Conservation (phyloP, 2,113 vertebrate genomes). For the Jaculus jaculus region DNA sequence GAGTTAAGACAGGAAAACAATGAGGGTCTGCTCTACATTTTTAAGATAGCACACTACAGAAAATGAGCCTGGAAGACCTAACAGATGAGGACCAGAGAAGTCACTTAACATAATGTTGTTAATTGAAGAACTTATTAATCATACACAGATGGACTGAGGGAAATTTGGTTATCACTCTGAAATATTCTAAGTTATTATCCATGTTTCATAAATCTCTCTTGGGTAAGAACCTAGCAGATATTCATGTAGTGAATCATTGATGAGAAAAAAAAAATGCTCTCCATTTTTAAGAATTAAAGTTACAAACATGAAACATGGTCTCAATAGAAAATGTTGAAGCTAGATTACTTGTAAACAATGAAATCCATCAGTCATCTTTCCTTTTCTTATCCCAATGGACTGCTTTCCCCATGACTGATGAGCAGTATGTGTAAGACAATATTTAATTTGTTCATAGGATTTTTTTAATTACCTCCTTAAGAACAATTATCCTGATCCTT, state of each 20-base stretch:
- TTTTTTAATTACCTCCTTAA: background rate
- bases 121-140: background rate
- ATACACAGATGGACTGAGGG: background rate
- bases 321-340: background rate
- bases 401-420: background rate
- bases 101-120: background rate
- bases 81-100: fast-evolving
- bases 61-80: background rate
- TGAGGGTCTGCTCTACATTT: fast-evolving
- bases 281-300: background rate
- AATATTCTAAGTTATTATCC: background rate
- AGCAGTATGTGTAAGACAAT: no score
- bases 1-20: background rate
- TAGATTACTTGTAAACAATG: background rate
- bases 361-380: background rate
- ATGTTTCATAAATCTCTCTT: background rate
- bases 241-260: background rate
- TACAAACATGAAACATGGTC: background rate
- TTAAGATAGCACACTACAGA: fast-evolving
- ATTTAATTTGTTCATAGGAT: background rate
- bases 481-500: background rate
- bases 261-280: background rate
- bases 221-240: background rate
- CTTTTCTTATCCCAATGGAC: background rate
- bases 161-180: background rate